A percentile compares a stretch with the other conserved stretches of the same genome.
Conservation (phyloP, 2,888 invertebrate species). For the Athrips mouffetella region DNA sequence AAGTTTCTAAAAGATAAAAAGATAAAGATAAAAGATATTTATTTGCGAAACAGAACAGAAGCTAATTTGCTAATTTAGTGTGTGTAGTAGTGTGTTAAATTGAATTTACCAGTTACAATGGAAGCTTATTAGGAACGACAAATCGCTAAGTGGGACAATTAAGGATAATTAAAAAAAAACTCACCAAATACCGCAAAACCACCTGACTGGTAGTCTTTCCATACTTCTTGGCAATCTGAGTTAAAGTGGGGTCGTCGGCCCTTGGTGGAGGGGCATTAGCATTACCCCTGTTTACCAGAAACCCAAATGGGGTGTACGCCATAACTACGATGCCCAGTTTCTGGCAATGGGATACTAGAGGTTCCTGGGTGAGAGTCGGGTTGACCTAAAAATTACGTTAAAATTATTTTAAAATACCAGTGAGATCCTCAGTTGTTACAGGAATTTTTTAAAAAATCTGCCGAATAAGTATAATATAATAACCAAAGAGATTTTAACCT, state of each 20-base stretch:
- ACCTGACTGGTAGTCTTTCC: slow-evolving; percentile 81
- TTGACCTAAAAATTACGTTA: slow-evolving; percentile 73
- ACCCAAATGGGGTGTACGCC: slow-evolving; percentile 79
- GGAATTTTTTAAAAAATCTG: too few relatives aligned
- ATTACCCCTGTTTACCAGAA: slow-evolving; percentile 36
- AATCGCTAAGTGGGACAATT: too few relatives aligned
- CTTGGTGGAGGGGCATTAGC: slow-evolving; percentile 55
- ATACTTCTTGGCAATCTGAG: slow-evolving; percentile 79
- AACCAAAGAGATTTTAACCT: too few relatives aligned
- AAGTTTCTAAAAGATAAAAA: too few relatives aligned
- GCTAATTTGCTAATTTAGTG: too few relatives aligned
- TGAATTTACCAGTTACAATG: too few relatives aligned
- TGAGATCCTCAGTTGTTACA: too few relatives aligned
- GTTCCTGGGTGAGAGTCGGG: slow-evolving; percentile 83
- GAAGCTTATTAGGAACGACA: too few relatives aligned
- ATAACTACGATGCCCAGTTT: slow-evolving; percentile 81
- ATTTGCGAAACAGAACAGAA: background rate
- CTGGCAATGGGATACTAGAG: slow-evolving; percentile 82
- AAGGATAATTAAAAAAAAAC: slow-evolving; percentile 22
- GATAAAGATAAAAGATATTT: too few relatives aligned
- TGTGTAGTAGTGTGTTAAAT: too few relatives aligned
- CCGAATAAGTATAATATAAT: too few relatives aligned
- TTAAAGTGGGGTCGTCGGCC: slow-evolving; percentile 73
- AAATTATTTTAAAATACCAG: too few relatives aligned
- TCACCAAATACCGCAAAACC: slow-evolving; percentile 81